Conservation (phyloP, 2,888 invertebrate genomes). For the Marasmarcha lunaedactyla region DNA sequence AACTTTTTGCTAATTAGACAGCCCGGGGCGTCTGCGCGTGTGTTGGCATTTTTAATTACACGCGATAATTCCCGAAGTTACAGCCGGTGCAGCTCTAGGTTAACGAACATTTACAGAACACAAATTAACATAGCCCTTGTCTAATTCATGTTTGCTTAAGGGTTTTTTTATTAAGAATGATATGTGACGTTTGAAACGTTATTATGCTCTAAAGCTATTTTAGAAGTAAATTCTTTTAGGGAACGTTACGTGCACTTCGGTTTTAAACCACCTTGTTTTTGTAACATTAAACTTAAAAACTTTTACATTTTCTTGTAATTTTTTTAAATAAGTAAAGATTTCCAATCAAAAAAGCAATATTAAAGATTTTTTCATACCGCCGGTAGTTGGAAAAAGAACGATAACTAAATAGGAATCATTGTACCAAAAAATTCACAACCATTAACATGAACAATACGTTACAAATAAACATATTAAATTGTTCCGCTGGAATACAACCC, state of each 20-base stretch:
- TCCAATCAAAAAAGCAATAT: too few relatives aligned
- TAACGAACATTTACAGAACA: conserved; percentile 27
- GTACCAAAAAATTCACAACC: too few relatives aligned
- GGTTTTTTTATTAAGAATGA: conserved; percentile 34
- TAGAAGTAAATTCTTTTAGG: conserved; percentile 8
- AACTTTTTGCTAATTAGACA: conserved; percentile 70
- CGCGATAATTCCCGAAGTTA: conserved; percentile 43
- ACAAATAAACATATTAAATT: conserved; percentile 17
- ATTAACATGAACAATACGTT: too few relatives aligned
- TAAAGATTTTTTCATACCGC: too few relatives aligned
- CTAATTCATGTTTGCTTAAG: conserved; percentile 35
- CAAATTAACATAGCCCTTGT: conserved; percentile 30
- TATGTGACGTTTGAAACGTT: conserved; percentile 3
- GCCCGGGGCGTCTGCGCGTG: conserved; percentile 52
- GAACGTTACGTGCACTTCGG: too few relatives aligned
- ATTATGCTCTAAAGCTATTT: too few relatives aligned
- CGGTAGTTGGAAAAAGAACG: too few relatives aligned
- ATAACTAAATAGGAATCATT: too few relatives aligned
- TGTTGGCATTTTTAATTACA: conserved; percentile 69
- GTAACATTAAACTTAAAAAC: too few relatives aligned
- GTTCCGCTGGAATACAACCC: conserved; percentile 15
- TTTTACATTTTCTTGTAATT: too few relatives aligned
- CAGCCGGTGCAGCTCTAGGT: conserved; percentile 19
- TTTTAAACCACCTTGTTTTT: too few relatives aligned
- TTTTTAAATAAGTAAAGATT: too few relatives aligned